Evolutionary conservation across 2,888 invertebrate species (phyloP).

Genomic region (Hypercompe scribonia): DNA sequence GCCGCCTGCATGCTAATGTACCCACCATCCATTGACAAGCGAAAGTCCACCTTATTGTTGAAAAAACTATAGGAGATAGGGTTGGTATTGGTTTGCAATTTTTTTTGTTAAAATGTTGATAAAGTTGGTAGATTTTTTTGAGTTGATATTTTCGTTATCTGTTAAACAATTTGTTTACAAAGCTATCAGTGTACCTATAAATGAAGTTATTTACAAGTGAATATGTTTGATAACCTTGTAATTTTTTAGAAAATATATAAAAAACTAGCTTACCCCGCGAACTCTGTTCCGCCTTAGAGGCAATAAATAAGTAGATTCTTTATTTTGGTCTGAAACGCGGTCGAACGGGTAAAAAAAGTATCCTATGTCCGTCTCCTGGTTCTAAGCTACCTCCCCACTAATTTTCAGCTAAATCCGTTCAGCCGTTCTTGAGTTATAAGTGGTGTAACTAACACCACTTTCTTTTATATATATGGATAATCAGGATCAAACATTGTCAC

Average conservation of each 20-base stretch:
- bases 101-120: neutral
- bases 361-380: too few species aligned
- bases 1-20: slow-evolving; percentile 80
- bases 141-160: neutral
- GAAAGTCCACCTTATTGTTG: slow-evolving; percentile 24
- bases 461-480: too few species aligned
- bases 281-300: too few species aligned
- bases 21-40: slow-evolving; percentile 20
- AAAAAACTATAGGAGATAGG: neutral
- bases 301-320: too few species aligned
- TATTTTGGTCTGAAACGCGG: too few species aligned
- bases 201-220: neutral
- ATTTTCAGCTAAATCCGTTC: too few species aligned
- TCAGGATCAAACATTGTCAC: neutral
- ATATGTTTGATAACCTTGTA: neutral
- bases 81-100: slow-evolving; percentile 19
- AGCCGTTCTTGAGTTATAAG: too few species aligned
- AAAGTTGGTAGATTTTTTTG: slow-evolving; percentile 10
- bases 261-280: too few species aligned
- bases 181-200: neutral
- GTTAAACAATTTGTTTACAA: neutral
- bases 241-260: too few species aligned
- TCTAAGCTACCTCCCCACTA: too few species aligned
- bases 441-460: too few species aligned
- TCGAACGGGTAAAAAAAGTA: too few species aligned